Evolutionary conservation across 2,888 invertebrate genomes (phyloP).

Genomic region (Lepetodrilus schrolli): DNA sequence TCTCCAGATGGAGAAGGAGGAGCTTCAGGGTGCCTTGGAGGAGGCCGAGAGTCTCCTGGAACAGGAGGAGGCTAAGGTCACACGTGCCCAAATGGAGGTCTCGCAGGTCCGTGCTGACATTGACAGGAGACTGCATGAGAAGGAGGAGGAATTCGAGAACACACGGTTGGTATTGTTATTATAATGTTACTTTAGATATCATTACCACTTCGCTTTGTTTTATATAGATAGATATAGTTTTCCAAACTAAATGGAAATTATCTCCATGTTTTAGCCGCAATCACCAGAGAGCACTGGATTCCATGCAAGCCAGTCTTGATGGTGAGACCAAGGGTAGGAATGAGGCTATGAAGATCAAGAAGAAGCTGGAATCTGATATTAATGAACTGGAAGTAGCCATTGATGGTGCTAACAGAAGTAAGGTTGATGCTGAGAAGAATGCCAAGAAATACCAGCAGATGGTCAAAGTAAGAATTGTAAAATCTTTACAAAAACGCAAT

Average conservation of each 20-base stretch:
- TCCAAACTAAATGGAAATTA: no score
- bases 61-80: slow-evolving; percentile 97
- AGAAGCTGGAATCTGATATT: slow-evolving; percentile 99
- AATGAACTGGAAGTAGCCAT: slow-evolving; percentile 99
- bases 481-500: no score
- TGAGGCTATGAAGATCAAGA: slow-evolving; percentile 99
- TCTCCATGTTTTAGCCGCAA: slow-evolving; percentile 90
- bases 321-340: slow-evolving; percentile 99
- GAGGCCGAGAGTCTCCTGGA: slow-evolving; percentile 99
- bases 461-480: slow-evolving; percentile 86
- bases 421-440: slow-evolving; percentile 99
- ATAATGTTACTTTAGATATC: no score
- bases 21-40: slow-evolving; percentile 95
- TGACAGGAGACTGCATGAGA: slow-evolving; percentile 99
- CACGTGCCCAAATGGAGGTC: slow-evolving; percentile 95
- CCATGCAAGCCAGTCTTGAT: slow-evolving; percentile 99
- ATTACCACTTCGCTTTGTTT: no score
- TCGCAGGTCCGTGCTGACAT: slow-evolving; percentile 99
- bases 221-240: no score
- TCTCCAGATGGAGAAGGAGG: slow-evolving; percentile 96
- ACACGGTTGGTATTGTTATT: slow-evolving; percentile 81
- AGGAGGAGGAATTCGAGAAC: slow-evolving; percentile 99
- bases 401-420: slow-evolving; percentile 99
- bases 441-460: slow-evolving; percentile 99
- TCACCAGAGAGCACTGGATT: slow-evolving; percentile 99